Evolutionary conservation across 2,113 vertebrate genomes (phyloP), one percentile per base, ranked within the genome.

Genomic region (Lepisosteus osseus): DNA sequence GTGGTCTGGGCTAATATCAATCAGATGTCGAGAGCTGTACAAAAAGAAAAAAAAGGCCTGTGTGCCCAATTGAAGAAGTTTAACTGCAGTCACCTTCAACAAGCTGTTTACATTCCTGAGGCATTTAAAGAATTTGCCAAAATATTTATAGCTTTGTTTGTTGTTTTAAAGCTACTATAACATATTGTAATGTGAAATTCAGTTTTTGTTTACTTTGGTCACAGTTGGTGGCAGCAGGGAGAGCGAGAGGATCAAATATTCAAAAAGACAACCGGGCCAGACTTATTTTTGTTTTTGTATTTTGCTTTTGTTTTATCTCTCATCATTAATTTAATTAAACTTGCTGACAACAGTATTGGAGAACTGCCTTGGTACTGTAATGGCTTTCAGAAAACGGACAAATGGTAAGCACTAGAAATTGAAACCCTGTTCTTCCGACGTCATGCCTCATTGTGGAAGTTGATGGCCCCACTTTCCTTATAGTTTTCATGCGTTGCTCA

Each of bases 21-120:
- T 90, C 86, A 90, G 84, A 86, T 90, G 87, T 86, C 68, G 69
- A 73, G 70, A 64, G 47, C 78, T 74, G 54, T 51, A 42, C 67
- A 67, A 67, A 76, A 62, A 56, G 54, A 66, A 69, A 43, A 65
- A 65, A 61, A 59, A 11, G 56, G 64, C 45, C 11, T 67, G 15
- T 68, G 45, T 47, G 65, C 6, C 65, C 67, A 59, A 69, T 54
- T 73, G 45, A 75, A 77, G 14, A 57, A 44, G 71, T 63, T 77
- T 67, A 67, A 59, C 56, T 45, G 71, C 54, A 14, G n/a, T 65
- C 9, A 40, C 47, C 62, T 64, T 42, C 45, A 51, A 51, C 42
- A 14, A 59, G 59, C 69, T n/a, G 43, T 61, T 6, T 61, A 61
- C 14, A 61, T 54, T 15, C 51, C 43, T 43, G 7, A 14, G 15